These are phyloP conservation scores for Sesia apiformis DNA, from an alignment of 2,888 invertebrate species.

Conservation along the genomic window DNA sequence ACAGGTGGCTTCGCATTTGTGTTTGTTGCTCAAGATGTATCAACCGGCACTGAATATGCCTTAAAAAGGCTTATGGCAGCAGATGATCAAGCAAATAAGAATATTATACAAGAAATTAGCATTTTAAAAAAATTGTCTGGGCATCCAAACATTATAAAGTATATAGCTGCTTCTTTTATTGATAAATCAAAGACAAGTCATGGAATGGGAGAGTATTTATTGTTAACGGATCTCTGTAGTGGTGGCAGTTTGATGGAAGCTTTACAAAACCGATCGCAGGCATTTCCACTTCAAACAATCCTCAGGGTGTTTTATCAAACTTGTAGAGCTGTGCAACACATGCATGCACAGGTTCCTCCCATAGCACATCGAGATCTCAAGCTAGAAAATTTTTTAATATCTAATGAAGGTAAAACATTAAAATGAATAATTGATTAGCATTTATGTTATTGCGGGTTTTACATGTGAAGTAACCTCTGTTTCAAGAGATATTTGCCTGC, in stretches of 20 bases:
- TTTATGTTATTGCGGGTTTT: too few species aligned
- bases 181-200: slow-evolving; percentile 85
- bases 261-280: slow-evolving; percentile 71
- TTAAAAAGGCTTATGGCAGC: slow-evolving; percentile 91
- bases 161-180: slow-evolving; percentile 87
- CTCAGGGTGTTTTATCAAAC: slow-evolving; percentile 94
- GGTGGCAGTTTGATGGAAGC: slow-evolving; percentile 85
- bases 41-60: slow-evolving; percentile 91
- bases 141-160: slow-evolving; percentile 93
- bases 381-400: slow-evolving; percentile 94
- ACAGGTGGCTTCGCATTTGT: slow-evolving; percentile 97
- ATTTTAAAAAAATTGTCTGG: slow-evolving; percentile 91
- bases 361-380: slow-evolving; percentile 97
- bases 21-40: slow-evolving; percentile 92
- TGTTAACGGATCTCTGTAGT: slow-evolving; percentile 94
- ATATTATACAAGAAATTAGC: slow-evolving; percentile 88
- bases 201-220: slow-evolving; percentile 90
- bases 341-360: slow-evolving; percentile 93
- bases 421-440: too few species aligned
- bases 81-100: slow-evolving; percentile 86
- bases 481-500: too few species aligned
- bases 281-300: slow-evolving; percentile 80
- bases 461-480: too few species aligned
- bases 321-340: slow-evolving; percentile 91
- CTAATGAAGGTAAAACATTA: slow-evolving; percentile 78